phyloP scores from a whole-genome alignment of 2,113 vertebrate species.

The Buteo buteo region DNA sequence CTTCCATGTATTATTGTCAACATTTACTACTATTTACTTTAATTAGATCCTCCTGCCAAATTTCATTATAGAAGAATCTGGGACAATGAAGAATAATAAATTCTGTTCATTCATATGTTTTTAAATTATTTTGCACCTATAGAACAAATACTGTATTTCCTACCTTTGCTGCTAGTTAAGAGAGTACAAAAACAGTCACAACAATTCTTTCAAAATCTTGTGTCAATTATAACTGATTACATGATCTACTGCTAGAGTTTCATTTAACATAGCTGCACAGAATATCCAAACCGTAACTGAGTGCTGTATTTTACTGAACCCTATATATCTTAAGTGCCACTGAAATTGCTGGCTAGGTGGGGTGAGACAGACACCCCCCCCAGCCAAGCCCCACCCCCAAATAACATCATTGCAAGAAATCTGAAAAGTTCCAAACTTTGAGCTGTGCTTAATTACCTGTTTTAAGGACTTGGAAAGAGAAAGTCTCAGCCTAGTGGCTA shows the following conservation, averaged over 20 bases:
- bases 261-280: background rate
- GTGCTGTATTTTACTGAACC: background rate
- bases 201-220: background rate
- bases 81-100: conserved; percentile 59
- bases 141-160: background rate
- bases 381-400: background rate
- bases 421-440: background rate
- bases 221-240: background rate
- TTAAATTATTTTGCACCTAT: conserved; percentile 29
- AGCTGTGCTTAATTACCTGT: background rate
- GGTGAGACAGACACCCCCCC: background rate
- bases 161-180: background rate
- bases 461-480: background rate
- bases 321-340: background rate
- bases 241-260: background rate
- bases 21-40: conserved; percentile 27
- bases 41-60: conserved; percentile 64
- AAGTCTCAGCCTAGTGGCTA: background rate
- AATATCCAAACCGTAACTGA: accelerated
- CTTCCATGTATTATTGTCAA: conserved; percentile 44
- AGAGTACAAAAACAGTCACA: background rate
- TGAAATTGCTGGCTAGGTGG: background rate
- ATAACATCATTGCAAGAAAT: background rate
- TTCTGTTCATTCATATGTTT: conserved; percentile 48
- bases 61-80: conserved; percentile 46